Base-by-base conservation (phyloP, 2,888 invertebrate genomes). In the Tortrix viridana region DNA sequence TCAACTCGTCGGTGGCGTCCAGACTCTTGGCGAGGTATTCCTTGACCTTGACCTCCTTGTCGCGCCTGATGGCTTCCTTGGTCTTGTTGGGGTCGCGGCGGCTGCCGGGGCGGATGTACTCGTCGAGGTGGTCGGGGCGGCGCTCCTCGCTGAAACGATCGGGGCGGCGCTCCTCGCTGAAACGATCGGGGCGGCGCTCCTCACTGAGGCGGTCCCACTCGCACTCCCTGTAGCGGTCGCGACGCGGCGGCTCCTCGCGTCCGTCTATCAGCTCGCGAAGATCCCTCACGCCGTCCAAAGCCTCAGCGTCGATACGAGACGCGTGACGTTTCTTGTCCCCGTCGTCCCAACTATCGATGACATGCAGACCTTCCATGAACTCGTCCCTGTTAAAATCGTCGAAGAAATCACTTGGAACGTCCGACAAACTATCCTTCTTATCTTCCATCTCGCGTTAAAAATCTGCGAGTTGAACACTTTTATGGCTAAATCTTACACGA, bases 401-500 rank as follows among this genome's bases (percentile, higher is more conserved):
- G 71, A 92, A 91, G 73, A 91, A 91, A 79, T 91, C 90, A 81
- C 89, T 91, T 5, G 91, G 88, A 66, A 92, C 77, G 38, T 84
- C 86, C 19, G 78, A 82, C 59, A 73, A 76, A 65, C 65, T 68
- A 52, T 76, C 77, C 63, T 72, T 73, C 53, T 68, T 60, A 54
- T 68, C 71, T 26, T 71, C 79, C 80, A 54, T 48, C 12, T 12
- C 16, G 20, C 26, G 26, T 32, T 46, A 37, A 47, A 57, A 47
- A 52, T 19, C 37, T 47, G 18, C 20, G 54, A 44, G 22, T 61
- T 23, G 44, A 37, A 44, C 38, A 43, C 43, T 19, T 19, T 26
- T 38, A 50, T 26, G 48, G 26, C 16, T 56, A 52, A 62, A 62
- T 38, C 46, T 50, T 52, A 62, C 56, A 38, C 16, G 32, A 56